A percentile compares a stretch with the other conserved stretches of the same genome.
phyloP scores from a whole-genome alignment of 2,797 vertebrate species.

The Parauchenoglanis punctatus region DNA sequence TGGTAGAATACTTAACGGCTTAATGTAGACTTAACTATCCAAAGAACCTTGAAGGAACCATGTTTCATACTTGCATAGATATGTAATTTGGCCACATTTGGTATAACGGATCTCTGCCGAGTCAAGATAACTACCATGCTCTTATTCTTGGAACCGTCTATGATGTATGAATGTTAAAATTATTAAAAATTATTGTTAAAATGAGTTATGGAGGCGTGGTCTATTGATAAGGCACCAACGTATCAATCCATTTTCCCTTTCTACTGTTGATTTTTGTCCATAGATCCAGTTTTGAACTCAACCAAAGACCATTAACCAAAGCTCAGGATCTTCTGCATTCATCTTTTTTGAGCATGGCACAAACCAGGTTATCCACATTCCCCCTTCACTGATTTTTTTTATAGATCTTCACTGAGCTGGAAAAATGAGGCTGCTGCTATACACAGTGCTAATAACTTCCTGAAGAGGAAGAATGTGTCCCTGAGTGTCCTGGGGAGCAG shows the following conservation, averaged over 20 bases:
- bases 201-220: neutral
- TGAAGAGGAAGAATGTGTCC: slow-evolving; percentile 53
- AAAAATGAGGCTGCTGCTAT: slow-evolving; percentile 47
- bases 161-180: neutral
- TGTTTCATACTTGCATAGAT: neutral
- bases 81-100: neutral
- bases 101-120: neutral
- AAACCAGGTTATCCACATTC: slow-evolving; percentile 52
- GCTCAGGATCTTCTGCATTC: slow-evolving; percentile 35
- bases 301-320: slow-evolving; percentile 19
- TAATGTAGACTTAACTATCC: neutral
- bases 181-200: too few relatives aligned
- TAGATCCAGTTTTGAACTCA: neutral
- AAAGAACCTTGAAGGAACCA: neutral
- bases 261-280: neutral
- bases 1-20: neutral
- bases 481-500: slow-evolving; percentile 35
- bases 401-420: slow-evolving; percentile 53
- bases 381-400: slow-evolving; percentile 33
- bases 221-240: neutral
- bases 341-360: slow-evolving; percentile 28
- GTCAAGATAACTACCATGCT: neutral
- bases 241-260: neutral
- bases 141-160: neutral
- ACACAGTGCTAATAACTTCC: slow-evolving; percentile 60